Conservation (phyloP, 2,888 invertebrate genomes). For the Cremastinae sp. region DNA sequence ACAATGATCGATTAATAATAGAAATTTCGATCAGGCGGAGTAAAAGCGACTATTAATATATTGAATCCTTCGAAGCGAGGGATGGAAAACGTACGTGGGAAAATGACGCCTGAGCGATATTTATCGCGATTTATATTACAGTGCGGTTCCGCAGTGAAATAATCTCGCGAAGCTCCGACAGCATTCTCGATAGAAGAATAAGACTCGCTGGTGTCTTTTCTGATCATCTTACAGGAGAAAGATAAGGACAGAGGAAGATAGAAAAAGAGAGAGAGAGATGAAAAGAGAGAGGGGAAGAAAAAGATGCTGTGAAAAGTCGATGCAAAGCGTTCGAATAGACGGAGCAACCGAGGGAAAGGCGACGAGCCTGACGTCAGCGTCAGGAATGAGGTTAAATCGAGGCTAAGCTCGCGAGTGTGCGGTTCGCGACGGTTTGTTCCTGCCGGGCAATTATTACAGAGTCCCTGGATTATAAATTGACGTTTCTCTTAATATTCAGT, state of each 20-base stretch:
- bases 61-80: constrained; percentile 8
- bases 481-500: constrained; percentile 53
- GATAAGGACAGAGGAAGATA: neutral
- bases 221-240: neutral
- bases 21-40: constrained; percentile 7
- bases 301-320: constrained; percentile 68
- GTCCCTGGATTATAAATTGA: constrained; percentile 30
- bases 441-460: constrained; percentile 37
- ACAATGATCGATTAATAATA: constrained; percentile 27
- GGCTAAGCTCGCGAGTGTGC: constrained; percentile 69
- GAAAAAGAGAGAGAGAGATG: neutral
- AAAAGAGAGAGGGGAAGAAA: neutral
- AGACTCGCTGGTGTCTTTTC: no score
- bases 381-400: constrained; percentile 77
- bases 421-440: constrained; percentile 44
- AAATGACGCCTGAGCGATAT: constrained; percentile 53
- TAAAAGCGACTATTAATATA: constrained; percentile 35
- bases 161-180: no score
- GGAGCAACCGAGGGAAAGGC: constrained; percentile 72
- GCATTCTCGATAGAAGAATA: no score
- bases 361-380: constrained; percentile 74
- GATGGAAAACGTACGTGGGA: constrained; percentile 58
- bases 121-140: constrained; percentile 30
- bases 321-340: constrained; percentile 1
- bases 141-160: constrained; percentile 22